Conservation (phyloP, 2,888 invertebrate species). For the Plutella xylostella region DNA sequence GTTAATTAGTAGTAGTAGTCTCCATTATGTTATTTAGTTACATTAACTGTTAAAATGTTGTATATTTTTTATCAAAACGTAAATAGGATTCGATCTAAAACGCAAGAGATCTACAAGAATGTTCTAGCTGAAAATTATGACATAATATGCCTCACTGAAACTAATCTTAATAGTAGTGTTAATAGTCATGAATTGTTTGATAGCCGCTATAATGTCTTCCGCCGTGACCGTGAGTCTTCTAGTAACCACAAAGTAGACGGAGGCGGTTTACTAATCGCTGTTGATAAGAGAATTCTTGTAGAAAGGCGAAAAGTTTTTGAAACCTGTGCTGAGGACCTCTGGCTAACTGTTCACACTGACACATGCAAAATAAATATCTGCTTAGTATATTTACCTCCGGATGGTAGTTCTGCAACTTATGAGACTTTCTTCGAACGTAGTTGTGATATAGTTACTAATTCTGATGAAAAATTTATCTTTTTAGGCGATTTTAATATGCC, state of each 20-base stretch:
- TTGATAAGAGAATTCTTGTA: background rate
- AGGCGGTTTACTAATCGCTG: slow-evolving; percentile 6
- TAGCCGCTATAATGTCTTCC: slow-evolving; percentile 2
- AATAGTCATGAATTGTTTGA: slow-evolving; percentile 3
- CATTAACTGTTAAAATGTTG: background rate
- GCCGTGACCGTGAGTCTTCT: slow-evolving; percentile 2
- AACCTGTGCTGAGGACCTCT: slow-evolving; percentile 3
- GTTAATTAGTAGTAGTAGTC: no score
- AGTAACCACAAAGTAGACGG: slow-evolving; percentile 3
- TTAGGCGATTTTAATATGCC: slow-evolving; percentile 5
- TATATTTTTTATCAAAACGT: slow-evolving; percentile 9
- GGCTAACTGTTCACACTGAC: background rate
- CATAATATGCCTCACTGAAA: slow-evolving; percentile 7
- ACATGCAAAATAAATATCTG: background rate
- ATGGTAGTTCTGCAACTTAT: background rate
- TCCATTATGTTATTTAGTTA: no score
- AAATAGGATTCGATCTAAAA: background rate
- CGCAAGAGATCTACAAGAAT: background rate
- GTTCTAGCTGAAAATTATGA: slow-evolving; percentile 1
- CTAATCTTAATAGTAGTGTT: slow-evolving; percentile 6
- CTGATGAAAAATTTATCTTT: background rate
- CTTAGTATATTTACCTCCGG: slow-evolving; percentile 1
- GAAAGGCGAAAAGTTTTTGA: background rate
- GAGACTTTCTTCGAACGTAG: background rate
- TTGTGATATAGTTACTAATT: background rate